A percentile compares a stretch with the other conserved stretches of the same genome.
These are phyloP conservation scores for Eulithis prunata DNA, from an alignment of 2,888 invertebrate species.

Conservation along the genomic window DNA sequence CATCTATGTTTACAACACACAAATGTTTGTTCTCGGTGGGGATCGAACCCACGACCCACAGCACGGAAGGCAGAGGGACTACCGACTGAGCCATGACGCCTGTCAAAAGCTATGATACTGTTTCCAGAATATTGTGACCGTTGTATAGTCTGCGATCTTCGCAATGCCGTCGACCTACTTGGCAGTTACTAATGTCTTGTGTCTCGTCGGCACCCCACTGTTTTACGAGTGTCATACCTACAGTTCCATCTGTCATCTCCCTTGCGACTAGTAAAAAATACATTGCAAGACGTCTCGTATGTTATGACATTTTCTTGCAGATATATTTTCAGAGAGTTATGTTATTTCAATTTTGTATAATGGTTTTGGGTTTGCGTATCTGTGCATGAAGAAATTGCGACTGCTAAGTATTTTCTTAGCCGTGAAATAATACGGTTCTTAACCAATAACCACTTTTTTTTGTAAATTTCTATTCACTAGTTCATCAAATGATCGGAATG, in stretches of 20 bases:
- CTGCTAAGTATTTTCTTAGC: no score
- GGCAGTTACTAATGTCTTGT: slow-evolving; percentile 41
- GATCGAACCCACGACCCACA: no score
- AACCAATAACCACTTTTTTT: neutral
- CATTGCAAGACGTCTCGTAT: slow-evolving; percentile 9
- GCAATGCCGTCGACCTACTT: slow-evolving; percentile 48
- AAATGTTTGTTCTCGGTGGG: no score
- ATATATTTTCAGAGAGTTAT: neutral
- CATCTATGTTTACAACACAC: no score
- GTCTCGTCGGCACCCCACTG: slow-evolving; percentile 34
- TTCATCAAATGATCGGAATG: no score
- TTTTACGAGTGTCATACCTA: slow-evolving; percentile 34
- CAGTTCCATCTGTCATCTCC: slow-evolving; percentile 45
- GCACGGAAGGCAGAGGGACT: no score
- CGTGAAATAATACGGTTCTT: neutral
- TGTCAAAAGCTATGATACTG: neutral
- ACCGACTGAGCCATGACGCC: no score
- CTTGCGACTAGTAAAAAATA: slow-evolving; percentile 30
- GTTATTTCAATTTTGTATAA: neutral
- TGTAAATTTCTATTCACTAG: no score
- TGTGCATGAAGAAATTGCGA: no score
- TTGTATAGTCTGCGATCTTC: slow-evolving; percentile 13
- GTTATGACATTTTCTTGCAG: slow-evolving; percentile 11
- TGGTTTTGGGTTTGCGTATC: neutral
- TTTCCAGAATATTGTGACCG: slow-evolving; percentile 1